Evolutionary conservation across 2,888 invertebrate genomes (phyloP), one percentile per base, ranked within the genome.

Genomic region (Machimus atricapillus): DNA sequence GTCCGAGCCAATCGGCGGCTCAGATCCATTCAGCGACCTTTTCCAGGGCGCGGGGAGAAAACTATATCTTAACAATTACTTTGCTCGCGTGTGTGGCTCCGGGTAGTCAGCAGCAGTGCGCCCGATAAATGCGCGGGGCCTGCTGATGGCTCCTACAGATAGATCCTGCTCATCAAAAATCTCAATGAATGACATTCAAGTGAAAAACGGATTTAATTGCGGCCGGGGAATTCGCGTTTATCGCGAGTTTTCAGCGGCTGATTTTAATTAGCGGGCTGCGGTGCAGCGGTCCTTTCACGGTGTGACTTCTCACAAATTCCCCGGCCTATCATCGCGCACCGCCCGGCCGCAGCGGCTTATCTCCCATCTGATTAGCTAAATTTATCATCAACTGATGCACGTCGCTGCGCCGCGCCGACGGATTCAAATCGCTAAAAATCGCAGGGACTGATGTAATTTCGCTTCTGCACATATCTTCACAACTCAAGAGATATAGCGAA

Each of bases 141-240:
- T 46, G 43, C 85, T 85, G 85, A 85, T 85, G 85, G 85, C 85
- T 85, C 74, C 85, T 74, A 43, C 85, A 74, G 85, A 85, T 85
- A 85, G 85, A 27, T 85, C 37, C 85, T 85, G 74, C 74, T 85
- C 85, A 74, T 85, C 85, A 85, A 85, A 82, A 85, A 74, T 86
- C 77, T 77, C 86, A 52, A 77, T 86, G 86, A 86, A 85, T 77
- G 86, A 86, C 86, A 86, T 77, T 77, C 34, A 86, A 86, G 86
- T 86, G 86, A 86, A 86, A 86, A 77, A 77, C 56, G 56, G 74
- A 86, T 86, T 86, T 86, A 86, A 86, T 86, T 86, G 86, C 86
- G 23, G 31, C 77, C 86, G 27, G 52, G 76, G 77, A 77, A 77
- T 77, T 73, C 73, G 37, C 73, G 76, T 86, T 86, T 77, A 86